Percentiles rank a stretch among this genome's conserved stretches.
These are phyloP conservation scores for Trichonephila clavipes DNA, from an alignment of 1,140 invertebrate species.

Conservation along the genomic window DNA sequence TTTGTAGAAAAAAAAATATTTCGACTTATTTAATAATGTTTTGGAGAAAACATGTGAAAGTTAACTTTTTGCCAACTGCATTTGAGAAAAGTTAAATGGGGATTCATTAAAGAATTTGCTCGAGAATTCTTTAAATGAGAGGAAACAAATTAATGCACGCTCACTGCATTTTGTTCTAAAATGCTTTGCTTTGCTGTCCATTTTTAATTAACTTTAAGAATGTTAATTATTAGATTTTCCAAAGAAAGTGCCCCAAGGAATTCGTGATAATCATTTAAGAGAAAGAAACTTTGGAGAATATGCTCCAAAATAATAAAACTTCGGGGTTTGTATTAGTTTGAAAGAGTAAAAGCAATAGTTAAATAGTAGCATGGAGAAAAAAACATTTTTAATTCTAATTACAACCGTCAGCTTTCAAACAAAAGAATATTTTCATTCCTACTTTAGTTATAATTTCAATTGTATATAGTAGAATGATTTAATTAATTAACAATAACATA, in stretches of 20 bases:
- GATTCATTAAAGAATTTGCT: not conserved
- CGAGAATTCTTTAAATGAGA: slow-evolving; percentile 11
- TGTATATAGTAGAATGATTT: no score
- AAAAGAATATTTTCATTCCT: no score
- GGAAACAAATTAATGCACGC: slow-evolving; percentile 6
- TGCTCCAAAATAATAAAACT: not conserved
- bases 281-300: not conserved
- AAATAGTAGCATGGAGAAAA: no score
- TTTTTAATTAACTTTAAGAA: slow-evolving; percentile 27
- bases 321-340: not conserved
- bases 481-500: no score
- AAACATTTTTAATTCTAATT: no score
- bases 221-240: slow-evolving; percentile 11
- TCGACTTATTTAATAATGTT: not conserved
- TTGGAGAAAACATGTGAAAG: not conserved
- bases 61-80: not conserved
- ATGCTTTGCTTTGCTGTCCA: not conserved
- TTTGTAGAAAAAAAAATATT: not conserved
- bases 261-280: not conserved
- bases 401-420: no score
- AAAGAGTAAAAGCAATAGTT: no score
- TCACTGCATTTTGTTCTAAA: not conserved
- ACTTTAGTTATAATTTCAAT: no score
- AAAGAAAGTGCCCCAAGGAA: not conserved
- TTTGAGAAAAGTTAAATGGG: not conserved